Conservation (phyloP, 2,797 vertebrate species). For the Sternarchorhynchus goeldii region DNA sequence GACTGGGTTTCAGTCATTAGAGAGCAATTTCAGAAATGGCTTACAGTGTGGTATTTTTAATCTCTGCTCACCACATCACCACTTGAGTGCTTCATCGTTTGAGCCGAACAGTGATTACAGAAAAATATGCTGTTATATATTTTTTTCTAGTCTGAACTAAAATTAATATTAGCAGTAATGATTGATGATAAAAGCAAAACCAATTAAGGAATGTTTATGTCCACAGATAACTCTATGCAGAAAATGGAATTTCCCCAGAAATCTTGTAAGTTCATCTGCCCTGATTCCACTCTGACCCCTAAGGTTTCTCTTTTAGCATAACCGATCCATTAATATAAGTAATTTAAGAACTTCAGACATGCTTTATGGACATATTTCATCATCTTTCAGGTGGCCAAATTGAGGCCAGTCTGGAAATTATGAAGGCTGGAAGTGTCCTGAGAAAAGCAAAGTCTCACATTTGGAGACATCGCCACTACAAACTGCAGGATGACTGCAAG, state of each 20-base stretch:
- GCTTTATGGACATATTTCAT: neutral
- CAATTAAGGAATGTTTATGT: slow-evolving; percentile 24
- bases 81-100: slow-evolving; percentile 3
- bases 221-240: slow-evolving; percentile 32
- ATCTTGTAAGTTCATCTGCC: slow-evolving; percentile 41
- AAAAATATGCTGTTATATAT: neutral
- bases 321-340: slow-evolving; percentile 8
- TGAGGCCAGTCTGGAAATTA: slow-evolving; percentile 79
- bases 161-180: neutral
- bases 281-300: neutral
- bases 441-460: slow-evolving; percentile 90
- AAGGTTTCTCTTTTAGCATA: neutral
- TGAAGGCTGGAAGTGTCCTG: slow-evolving; percentile 85
- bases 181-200: slow-evolving; percentile 14
- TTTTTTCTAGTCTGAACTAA: neutral
- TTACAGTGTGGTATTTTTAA: slow-evolving; percentile 6
- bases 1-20: slow-evolving; percentile 1
- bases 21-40: neutral
- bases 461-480: slow-evolving; percentile 90
- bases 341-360: neutral
- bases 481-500: slow-evolving; percentile 88
- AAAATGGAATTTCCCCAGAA: slow-evolving; percentile 50
- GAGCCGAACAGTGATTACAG: slow-evolving; percentile 9
- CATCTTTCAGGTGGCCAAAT: slow-evolving; percentile 75
- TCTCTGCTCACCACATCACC: slow-evolving; percentile 5